A percentile compares a stretch with the other conserved stretches of the same genome.
These are phyloP conservation scores for Gnathonemus echidnorhynchus DNA, from an alignment of 2,113 vertebrate species.

Conservation along the genomic window DNA sequence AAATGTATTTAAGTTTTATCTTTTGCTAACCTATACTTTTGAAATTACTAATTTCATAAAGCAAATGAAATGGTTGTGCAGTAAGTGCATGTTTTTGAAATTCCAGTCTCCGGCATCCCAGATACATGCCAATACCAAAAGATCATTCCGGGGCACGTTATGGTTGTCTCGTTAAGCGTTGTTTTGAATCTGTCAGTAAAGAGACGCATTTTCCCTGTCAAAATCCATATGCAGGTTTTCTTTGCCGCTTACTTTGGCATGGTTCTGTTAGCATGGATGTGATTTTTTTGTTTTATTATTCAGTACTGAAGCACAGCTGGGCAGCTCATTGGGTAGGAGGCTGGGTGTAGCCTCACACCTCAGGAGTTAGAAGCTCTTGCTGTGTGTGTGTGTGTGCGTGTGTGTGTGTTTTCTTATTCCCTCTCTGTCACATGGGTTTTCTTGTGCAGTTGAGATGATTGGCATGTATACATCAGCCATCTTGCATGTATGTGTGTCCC, in stretches of 20 bases:
- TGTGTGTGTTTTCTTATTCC: not conserved
- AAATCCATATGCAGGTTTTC: not conserved
- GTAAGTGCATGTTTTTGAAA: slow-evolving; percentile 14
- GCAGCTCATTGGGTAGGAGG: not conserved
- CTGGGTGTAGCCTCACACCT: not conserved
- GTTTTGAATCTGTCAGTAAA: not conserved
- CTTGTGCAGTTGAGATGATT: not conserved
- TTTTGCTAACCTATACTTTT: slow-evolving; percentile 5
- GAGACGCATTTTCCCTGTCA: not conserved
- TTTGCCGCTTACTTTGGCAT: not conserved
- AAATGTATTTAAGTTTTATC: not conserved
- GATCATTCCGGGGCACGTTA: not conserved
- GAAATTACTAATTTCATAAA: slow-evolving; percentile 9
- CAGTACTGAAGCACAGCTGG: not conserved
- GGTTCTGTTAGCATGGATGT: not conserved
- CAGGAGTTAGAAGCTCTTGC: not conserved
- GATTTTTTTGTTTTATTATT: not conserved
- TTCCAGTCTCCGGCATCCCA: not conserved
- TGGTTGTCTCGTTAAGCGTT: not conserved
- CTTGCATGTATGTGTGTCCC: not conserved
- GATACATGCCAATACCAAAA: not conserved
- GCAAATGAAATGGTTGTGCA: slow-evolving; percentile 9
- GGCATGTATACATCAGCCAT: not conserved
- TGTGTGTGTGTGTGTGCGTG: not conserved
- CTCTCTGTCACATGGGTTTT: not conserved